Conservation (phyloP, 2,797 vertebrate genomes). For the Ctenopoma kingsleyae region DNA sequence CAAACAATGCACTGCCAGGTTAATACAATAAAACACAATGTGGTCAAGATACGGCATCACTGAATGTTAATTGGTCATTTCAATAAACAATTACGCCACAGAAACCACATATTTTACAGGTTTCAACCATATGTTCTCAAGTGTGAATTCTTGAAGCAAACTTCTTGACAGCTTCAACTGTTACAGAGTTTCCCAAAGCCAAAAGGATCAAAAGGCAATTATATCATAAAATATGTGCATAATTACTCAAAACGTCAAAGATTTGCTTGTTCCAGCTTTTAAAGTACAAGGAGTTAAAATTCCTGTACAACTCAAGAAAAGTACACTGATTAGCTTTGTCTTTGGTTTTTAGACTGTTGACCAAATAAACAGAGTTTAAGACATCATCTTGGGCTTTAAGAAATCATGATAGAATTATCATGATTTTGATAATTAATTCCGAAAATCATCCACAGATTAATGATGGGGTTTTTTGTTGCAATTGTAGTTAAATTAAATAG, state of each 20-base stretch:
- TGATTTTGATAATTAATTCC: not conserved
- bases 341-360: not conserved
- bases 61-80: conserved; percentile 43
- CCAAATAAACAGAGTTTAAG: not conserved
- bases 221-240: not conserved
- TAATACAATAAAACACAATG: conserved; percentile 33
- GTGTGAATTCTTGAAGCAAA: not conserved
- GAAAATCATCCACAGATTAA: not conserved
- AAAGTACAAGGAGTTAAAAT: not conserved
- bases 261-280: not conserved
- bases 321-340: not conserved
- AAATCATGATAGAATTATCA: not conserved
- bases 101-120: conserved; percentile 11
- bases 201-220: conserved; percentile 1
- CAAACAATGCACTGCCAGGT: conserved; percentile 45
- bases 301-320: too few species aligned
- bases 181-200: not conserved
- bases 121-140: conserved; percentile 1
- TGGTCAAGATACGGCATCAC: conserved; percentile 14
- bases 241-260: not conserved
- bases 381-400: not conserved
- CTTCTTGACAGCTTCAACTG: conserved; percentile 5
- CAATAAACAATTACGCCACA: conserved; percentile 8
- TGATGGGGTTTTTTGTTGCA: not conserved
- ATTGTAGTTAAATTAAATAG: not conserved